phyloP scores from a whole-genome alignment of 2,797 vertebrate genomes.

The Percopsis omiscomaycus region DNA sequence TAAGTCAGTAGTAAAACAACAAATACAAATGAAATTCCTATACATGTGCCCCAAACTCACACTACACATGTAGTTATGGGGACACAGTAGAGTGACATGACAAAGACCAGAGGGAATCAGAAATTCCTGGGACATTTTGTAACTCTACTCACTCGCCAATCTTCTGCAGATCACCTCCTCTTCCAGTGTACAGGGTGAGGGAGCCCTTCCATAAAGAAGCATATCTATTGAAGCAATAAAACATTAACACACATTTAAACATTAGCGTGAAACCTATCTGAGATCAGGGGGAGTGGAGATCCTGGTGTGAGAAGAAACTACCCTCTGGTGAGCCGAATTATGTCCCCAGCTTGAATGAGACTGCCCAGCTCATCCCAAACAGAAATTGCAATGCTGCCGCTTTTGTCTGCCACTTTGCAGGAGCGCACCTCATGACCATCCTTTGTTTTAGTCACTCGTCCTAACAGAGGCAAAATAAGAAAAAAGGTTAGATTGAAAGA shows the following conservation, averaged over 20 bases:
- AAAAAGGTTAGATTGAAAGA: background rate
- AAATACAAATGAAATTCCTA: too few relatives aligned
- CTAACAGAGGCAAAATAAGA: conserved; percentile 60
- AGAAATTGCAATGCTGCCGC: conserved; percentile 96
- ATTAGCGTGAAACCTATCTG: too few relatives aligned
- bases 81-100: background rate
- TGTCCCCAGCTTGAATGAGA: conserved; percentile 95
- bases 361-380: conserved; percentile 97
- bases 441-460: conserved; percentile 97
- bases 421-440: conserved; percentile 97
- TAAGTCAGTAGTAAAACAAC: too few relatives aligned
- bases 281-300: background rate
- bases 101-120: background rate
- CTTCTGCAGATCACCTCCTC: conserved; percentile 96
- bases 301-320: conserved; percentile 58
- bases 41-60: too few relatives aligned
- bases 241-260: background rate
- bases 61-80: background rate
- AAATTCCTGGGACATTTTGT: background rate
- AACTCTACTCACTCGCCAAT: conserved; percentile 93
- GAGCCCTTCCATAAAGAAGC: conserved; percentile 98
- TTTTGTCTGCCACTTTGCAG: conserved; percentile 97
- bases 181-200: conserved; percentile 94
- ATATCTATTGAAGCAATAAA: conserved; percentile 77
- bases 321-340: conserved; percentile 96